Base-by-base conservation (phyloP, 2,113 vertebrate genomes). In the Equus quagga region DNA sequence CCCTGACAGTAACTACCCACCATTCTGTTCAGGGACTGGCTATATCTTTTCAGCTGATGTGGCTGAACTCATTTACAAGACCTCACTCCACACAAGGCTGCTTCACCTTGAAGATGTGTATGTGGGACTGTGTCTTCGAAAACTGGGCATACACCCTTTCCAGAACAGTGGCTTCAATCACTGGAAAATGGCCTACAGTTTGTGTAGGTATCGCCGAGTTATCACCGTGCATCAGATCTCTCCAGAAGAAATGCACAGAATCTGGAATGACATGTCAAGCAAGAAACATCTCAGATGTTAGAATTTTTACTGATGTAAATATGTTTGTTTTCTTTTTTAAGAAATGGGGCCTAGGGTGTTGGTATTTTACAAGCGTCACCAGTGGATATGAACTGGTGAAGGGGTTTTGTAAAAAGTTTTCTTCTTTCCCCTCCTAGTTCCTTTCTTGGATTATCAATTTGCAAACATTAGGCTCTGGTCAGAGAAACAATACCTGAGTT, bases 81-180 rank as follows among this genome's bases (percentile, higher is more conserved):
- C 99, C 33, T 99, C 99, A 9, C 99, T 99, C 83, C 99, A 99
- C 79, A 99, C 99, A 33, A 99, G 99, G 98, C 99, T 99, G 96
- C 99, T 99, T 97, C 99, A 99, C 97, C 99, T 99, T 89, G 99
- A 99, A 98, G 99, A 99, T 1, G 99, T 99, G 23, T 99, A 99
- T 0, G 99, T 99, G 88, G 99, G 99, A 96, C 98, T 99, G 96
- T 99, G 99, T 98, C 99, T 99, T 97, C 99, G 99, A 69, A 99
- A 99, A 98, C 98, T 99, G 95, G 99, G 99, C 92, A 99, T 99
- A 94, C 99, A 99, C 97, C 99, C 99, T 79, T 99, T 99, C 98
- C 99, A 99, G 98, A 99, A 99, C 99, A 99, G 99, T 98, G 99
- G 99, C 97, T 99, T 99, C 97, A 99, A 99, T 99, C 99, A 99